Evolutionary conservation across 37 sponge, comb jelly and placozoan species (phyloP).

Genomic region (Ianthella basta): DNA sequence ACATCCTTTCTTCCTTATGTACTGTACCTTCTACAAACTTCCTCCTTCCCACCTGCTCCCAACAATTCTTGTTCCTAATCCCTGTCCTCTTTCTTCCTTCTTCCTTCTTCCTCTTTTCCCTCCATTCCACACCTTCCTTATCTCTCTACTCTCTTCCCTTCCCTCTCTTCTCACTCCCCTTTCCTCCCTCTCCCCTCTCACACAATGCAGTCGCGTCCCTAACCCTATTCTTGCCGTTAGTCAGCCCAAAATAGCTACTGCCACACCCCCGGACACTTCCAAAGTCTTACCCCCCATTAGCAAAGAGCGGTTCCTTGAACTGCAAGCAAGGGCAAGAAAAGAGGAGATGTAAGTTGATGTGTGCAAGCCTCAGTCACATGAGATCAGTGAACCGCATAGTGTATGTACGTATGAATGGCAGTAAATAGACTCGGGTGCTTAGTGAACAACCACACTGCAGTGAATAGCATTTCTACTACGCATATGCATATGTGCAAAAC

Average conservation of each 20-base stretch:
- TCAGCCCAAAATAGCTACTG: not conserved
- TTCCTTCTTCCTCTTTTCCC: not conserved
- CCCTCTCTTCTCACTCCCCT: not conserved
- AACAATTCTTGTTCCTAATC: no score
- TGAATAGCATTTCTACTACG: no score
- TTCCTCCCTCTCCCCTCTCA: not conserved
- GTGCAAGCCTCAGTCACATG: no score
- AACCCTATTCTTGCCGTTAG: not conserved
- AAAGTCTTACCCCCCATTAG: not conserved
- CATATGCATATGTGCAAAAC: no score
- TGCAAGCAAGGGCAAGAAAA: not conserved
- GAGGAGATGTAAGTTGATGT: not conserved
- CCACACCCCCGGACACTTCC: not conserved
- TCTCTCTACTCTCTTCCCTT: not conserved
- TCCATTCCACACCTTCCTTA: not conserved
- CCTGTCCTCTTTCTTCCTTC: not conserved
- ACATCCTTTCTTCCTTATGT: not conserved
- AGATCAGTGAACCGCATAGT: no score
- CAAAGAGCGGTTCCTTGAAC: constrained; percentile 17
- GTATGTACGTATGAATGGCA: no score
- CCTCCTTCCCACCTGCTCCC: no score
- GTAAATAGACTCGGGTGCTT: no score
- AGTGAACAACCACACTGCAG: no score
- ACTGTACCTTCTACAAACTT: not conserved
- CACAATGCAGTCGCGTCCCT: not conserved